A percentile compares a stretch with the other conserved stretches of the same genome.
These are phyloP conservation scores for Laupala kohalensis DNA, from an alignment of 1,140 invertebrate genomes.

Conservation along the genomic window DNA sequence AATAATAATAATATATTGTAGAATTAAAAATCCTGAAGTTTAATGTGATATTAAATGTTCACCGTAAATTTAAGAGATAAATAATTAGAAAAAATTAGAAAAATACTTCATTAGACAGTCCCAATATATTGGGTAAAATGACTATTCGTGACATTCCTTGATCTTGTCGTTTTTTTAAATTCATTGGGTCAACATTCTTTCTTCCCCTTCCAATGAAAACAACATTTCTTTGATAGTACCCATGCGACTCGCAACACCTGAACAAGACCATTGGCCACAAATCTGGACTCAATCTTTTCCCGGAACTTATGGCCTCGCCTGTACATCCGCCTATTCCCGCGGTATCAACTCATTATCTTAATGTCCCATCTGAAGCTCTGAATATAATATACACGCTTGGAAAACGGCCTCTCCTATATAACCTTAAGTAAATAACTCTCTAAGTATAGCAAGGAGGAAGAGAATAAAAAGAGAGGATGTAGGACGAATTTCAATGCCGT, in stretches of 20 bases:
- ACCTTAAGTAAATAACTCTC: slow-evolving; percentile 2
- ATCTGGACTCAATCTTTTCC: background rate
- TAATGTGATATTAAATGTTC: too few relatives aligned
- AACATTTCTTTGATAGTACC: background rate
- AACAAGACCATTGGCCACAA: background rate
- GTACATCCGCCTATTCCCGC: background rate
- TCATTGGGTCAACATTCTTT: too few relatives aligned
- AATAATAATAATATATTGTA: too few relatives aligned
- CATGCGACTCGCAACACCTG: background rate
- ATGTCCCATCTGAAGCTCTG: slow-evolving; percentile 4
- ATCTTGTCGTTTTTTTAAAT: too few relatives aligned
- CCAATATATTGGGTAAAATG: too few relatives aligned
- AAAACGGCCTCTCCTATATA: background rate
- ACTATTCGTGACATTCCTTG: too few relatives aligned
- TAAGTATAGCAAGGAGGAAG: background rate
- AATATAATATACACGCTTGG: slow-evolving; percentile 4
- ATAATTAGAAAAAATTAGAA: too few relatives aligned
- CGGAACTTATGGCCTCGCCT: background rate
- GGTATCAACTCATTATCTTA: slow-evolving; percentile 2
- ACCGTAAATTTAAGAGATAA: too few relatives aligned
- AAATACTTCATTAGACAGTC: too few relatives aligned
- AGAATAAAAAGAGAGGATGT: background rate
- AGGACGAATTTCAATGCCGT: background rate
- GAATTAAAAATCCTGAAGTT: too few relatives aligned
- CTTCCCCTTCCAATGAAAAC: background rate